Conservation (phyloP, 1,140 invertebrate species). For the Neoseiulus cucumeris region DNA sequence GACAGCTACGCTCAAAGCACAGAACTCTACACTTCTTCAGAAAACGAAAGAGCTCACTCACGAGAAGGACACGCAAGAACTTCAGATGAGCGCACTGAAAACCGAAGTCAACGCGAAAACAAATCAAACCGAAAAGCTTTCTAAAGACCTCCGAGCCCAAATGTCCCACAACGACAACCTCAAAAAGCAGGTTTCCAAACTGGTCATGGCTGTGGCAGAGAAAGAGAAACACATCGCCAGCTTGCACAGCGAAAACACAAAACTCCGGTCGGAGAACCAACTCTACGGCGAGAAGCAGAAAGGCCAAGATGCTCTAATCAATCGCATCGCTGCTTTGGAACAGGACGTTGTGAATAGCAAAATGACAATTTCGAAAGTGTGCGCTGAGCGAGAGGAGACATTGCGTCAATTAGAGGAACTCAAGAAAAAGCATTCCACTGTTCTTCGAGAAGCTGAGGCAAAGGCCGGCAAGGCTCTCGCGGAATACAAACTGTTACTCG, state of each 20-base stretch:
- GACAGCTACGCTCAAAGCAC: background rate
- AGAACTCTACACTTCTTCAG: background rate
- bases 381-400: background rate
- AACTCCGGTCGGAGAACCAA: background rate
- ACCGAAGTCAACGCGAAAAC: background rate
- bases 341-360: background rate
- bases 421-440: background rate
- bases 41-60: background rate
- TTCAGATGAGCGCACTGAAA: background rate
- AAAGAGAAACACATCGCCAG: background rate
- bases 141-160: background rate
- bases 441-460: background rate
- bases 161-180: background rate
- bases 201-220: background rate
- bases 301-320: background rate
- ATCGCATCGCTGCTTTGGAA: background rate
- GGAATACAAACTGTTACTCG: background rate
- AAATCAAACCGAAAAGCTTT: background rate
- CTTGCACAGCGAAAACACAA: slow-evolving; percentile 3
- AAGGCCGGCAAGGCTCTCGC: background rate
- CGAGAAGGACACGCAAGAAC: background rate
- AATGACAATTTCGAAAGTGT: slow-evolving; percentile 6
- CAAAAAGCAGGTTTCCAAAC: slow-evolving; percentile 6
- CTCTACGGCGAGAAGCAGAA: background rate
- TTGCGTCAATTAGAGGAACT: background rate